phyloP scores from a whole-genome alignment of 2,113 vertebrate species.

The Donacobius atricapilla region DNA sequence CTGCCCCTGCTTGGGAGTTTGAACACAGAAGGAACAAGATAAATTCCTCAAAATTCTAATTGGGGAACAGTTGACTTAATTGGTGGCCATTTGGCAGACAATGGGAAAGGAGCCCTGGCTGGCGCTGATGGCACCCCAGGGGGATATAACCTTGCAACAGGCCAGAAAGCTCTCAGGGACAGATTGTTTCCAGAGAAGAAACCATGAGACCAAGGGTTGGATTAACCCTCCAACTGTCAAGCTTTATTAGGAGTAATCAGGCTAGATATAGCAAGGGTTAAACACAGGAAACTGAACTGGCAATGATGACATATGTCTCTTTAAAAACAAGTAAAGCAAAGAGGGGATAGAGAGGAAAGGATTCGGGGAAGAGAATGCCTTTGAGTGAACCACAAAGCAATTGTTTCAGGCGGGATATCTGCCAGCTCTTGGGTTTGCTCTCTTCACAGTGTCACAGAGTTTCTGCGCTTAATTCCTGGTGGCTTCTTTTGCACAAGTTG shows the following conservation, averaged over 20 bases:
- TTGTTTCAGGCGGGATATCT: slow-evolving; percentile 37
- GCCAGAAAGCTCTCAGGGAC: slow-evolving; percentile 84
- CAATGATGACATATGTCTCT: slow-evolving; percentile 67
- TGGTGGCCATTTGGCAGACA: slow-evolving; percentile 97
- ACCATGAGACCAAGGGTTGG: slow-evolving; percentile 82
- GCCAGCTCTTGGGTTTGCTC: slow-evolving; percentile 10
- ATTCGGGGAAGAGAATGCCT: neutral
- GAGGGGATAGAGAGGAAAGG: neutral
- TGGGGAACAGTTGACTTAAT: slow-evolving; percentile 98
- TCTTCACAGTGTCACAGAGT: neutral
- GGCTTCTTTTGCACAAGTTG: neutral
- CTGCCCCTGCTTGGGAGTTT: slow-evolving; percentile 76
- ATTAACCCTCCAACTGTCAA: slow-evolving; percentile 83
- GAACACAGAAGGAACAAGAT: slow-evolving; percentile 84
- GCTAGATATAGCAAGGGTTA: slow-evolving; percentile 75
- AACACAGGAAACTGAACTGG: slow-evolving; percentile 73
- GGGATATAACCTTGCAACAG: slow-evolving; percentile 92
- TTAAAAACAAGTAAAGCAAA: slow-evolving; percentile 1
- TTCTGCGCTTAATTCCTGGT: neutral
- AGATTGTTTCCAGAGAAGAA: slow-evolving; percentile 92
- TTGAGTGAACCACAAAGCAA: slow-evolving; percentile 18
- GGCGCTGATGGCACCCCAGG: slow-evolving; percentile 87
- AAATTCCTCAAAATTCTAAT: slow-evolving; percentile 96
- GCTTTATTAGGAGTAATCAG: slow-evolving; percentile 77
- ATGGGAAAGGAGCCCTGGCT: slow-evolving; percentile 87